A percentile compares a stretch with the other conserved stretches of the same genome.
Evolutionary conservation across 2,113 vertebrate genomes (phyloP).

Genomic region (Alectura lathami): DNA sequence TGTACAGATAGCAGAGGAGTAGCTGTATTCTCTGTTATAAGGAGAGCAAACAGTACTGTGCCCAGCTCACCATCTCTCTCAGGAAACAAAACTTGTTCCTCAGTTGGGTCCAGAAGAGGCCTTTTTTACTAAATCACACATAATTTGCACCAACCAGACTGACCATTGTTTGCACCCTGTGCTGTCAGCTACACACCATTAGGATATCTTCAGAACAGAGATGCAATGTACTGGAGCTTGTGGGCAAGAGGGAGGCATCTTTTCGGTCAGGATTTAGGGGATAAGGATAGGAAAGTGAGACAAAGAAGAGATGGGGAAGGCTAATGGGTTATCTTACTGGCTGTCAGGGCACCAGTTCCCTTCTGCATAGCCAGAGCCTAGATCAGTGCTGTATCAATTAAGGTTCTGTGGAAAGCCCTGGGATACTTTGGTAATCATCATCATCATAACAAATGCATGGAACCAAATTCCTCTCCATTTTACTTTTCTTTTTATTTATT

Average conservation of each 20-base stretch:
- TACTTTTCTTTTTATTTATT: background rate
- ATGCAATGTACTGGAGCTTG: background rate
- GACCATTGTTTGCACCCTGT: background rate
- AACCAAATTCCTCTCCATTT: background rate
- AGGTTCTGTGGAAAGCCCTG: background rate
- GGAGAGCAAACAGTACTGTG: background rate
- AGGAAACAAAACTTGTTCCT: background rate
- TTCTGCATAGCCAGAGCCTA: background rate
- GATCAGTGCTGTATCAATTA: background rate
- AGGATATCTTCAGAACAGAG: background rate
- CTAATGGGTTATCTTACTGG: background rate
- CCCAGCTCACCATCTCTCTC: background rate
- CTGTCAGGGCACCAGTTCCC: background rate
- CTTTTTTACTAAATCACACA: background rate
- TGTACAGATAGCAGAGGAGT: background rate
- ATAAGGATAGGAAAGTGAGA: background rate
- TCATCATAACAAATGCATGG: background rate
- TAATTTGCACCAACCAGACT: background rate
- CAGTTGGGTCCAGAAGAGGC: background rate
- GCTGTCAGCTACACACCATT: background rate
- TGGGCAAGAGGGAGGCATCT: background rate
- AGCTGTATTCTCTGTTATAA: background rate
- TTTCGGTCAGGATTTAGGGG: background rate
- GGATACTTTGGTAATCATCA: background rate
- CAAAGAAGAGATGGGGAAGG: background rate